phyloP scores from a whole-genome alignment of 2,797 vertebrate genomes.

The Cossypha dichroa region DNA sequence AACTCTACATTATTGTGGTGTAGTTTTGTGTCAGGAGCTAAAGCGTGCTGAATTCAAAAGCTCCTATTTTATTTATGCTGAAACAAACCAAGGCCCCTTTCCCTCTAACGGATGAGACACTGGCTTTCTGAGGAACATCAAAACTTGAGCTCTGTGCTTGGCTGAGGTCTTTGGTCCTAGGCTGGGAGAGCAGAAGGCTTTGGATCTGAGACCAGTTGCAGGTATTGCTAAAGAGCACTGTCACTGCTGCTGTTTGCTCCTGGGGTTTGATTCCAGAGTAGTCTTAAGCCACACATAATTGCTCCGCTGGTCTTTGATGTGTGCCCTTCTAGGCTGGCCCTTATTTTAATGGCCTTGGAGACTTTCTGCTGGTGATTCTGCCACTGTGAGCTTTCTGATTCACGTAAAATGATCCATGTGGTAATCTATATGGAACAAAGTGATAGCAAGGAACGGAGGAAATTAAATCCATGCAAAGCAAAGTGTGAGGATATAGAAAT shows the following conservation, averaged over 20 bases:
- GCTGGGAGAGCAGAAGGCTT: not conserved
- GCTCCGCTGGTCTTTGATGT: not conserved
- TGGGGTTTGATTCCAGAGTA: not conserved
- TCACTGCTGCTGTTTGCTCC: not conserved
- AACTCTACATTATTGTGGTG: accelerated
- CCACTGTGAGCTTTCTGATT: not conserved
- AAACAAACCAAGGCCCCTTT: not conserved
- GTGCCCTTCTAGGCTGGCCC: not conserved
- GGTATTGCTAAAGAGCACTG: not conserved
- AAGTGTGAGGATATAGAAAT: not conserved
- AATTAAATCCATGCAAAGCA: not conserved
- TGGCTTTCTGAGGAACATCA: not conserved
- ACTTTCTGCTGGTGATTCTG: not conserved
- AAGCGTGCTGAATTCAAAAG: not conserved
- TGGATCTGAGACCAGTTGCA: not conserved
- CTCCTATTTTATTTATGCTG: not conserved
- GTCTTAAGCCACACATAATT: not conserved
- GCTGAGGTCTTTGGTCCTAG: not conserved
- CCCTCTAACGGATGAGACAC: not conserved
- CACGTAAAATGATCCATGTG: not conserved
- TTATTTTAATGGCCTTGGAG: not conserved
- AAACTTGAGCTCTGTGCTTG: not conserved
- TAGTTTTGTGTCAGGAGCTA: not conserved
- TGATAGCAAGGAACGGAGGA: not conserved
- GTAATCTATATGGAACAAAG: not conserved